Evolutionary conservation across 2,888 invertebrate genomes (phyloP).

Genomic region (Andricus quercusramuli): DNA sequence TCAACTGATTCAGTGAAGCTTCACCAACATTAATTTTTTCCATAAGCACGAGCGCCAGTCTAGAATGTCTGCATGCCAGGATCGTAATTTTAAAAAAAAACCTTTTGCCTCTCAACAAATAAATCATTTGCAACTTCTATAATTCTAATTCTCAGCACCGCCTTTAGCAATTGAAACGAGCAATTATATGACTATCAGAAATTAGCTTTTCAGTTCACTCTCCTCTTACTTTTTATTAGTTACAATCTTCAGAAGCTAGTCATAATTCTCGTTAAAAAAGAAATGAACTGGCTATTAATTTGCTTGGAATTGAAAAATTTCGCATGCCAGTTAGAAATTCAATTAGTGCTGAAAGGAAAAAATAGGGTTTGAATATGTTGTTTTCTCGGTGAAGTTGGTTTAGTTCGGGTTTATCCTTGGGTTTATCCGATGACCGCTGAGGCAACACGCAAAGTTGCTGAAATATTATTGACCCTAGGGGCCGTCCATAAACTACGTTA

Average conservation of each 20-base stretch:
- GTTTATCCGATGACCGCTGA: constrained; percentile 2
- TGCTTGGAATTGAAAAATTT: background rate
- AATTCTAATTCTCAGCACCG: background rate
- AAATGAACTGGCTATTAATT: background rate
- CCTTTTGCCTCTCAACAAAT: background rate
- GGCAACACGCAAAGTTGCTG: background rate
- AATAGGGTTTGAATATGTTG: background rate
- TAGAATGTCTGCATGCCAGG: background rate
- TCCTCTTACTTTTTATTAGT: background rate
- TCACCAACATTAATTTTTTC: background rate
- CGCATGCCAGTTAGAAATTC: background rate
- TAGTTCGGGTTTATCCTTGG: constrained; percentile 7
- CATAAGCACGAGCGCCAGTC: background rate
- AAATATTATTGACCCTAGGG: background rate
- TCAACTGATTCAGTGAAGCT: constrained; percentile 11
- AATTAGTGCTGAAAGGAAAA: constrained; percentile 4
- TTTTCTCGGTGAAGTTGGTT: background rate
- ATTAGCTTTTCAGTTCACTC: background rate
- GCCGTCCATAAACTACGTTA: no score
- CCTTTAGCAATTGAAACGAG: background rate
- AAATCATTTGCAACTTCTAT: background rate
- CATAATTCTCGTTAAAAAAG: background rate
- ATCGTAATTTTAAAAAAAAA: background rate
- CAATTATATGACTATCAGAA: background rate
- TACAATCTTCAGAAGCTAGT: background rate